Conservation (phyloP, 2,888 invertebrate species). For the Liodrosophila aerea region DNA sequence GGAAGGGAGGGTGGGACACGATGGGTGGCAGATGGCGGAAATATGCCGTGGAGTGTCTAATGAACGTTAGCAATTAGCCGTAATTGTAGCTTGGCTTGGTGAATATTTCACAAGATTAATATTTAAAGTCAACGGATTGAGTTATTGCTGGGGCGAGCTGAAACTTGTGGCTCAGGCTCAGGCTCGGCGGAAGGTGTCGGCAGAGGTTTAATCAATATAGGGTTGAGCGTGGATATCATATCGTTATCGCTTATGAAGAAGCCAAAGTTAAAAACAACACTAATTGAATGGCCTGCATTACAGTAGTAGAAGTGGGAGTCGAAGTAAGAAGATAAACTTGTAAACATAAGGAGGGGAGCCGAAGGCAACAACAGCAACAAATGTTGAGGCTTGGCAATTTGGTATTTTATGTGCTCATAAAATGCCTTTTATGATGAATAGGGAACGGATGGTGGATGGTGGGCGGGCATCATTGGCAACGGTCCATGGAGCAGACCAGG, state of each 20-base stretch:
- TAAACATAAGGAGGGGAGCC: not conserved
- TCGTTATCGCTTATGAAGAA: too few species aligned
- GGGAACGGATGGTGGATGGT: conserved; percentile 1
- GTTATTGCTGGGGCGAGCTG: too few species aligned
- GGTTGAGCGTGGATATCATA: too few species aligned
- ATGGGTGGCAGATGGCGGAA: not conserved
- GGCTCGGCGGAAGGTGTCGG: too few species aligned
- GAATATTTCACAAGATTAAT: conserved; percentile 19
- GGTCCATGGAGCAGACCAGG: not conserved
- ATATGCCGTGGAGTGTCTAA: conserved; percentile 17
- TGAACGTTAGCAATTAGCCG: conserved; percentile 42
- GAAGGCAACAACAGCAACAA: not conserved
- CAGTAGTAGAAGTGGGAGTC: not conserved
- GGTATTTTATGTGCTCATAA: conserved; percentile 32
- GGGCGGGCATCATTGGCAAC: conserved; percentile 5
- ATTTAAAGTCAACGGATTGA: conserved; percentile 3
- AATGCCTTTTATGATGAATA: conserved; percentile 31
- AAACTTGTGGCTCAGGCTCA: too few species aligned
- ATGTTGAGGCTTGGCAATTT: conserved; percentile 15
- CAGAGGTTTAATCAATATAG: too few species aligned
- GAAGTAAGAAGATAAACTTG: too few species aligned
- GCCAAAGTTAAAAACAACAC: too few species aligned
- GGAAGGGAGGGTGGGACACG: too few species aligned
- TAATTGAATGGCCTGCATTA: too few species aligned
- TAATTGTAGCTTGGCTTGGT: conserved; percentile 35